Conservation (phyloP, 2,797 vertebrate species). For the Pogonophryne albipinna region DNA sequence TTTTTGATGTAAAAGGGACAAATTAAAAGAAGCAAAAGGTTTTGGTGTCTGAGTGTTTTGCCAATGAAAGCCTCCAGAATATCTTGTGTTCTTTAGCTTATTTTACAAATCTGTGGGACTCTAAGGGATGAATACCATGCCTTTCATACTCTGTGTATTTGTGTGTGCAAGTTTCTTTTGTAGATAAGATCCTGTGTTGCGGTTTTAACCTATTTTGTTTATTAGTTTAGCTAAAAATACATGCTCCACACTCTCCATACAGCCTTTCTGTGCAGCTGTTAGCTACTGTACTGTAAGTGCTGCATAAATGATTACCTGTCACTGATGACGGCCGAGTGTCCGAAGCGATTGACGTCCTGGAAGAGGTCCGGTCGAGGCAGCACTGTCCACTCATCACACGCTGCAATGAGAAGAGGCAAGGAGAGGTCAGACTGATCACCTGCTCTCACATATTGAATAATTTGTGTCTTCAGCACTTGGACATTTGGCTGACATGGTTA, state of each 20-base stretch:
- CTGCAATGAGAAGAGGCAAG: slow-evolving; percentile 71
- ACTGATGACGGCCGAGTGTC: slow-evolving; percentile 91
- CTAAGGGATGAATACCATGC: not conserved
- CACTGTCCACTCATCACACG: slow-evolving; percentile 93
- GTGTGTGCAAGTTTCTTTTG: not conserved
- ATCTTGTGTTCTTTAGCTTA: too few relatives aligned
- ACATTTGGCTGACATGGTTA: slow-evolving; percentile 14
- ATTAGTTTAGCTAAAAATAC: not conserved
- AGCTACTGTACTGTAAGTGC: not conserved
- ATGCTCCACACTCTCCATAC: not conserved
- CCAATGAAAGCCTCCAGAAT: too few relatives aligned
- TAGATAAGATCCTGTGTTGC: not conserved
- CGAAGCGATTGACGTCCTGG: slow-evolving; percentile 95
- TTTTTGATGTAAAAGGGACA: not conserved
- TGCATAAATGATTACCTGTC: slow-evolving; percentile 86
- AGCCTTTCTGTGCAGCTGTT: not conserved
- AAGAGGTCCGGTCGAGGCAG: slow-evolving; percentile 91
- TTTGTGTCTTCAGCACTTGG: not conserved
- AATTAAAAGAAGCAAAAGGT: not conserved
- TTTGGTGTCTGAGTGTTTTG: too few relatives aligned
- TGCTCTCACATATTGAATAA: slow-evolving; percentile 16
- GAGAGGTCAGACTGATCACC: slow-evolving; percentile 35
- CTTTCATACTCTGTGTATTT: not conserved
- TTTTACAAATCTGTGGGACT: too few relatives aligned
- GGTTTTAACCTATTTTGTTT: not conserved